Base-by-base conservation (phyloP, 2,113 vertebrate species). In the Prunella fulvescens region DNA sequence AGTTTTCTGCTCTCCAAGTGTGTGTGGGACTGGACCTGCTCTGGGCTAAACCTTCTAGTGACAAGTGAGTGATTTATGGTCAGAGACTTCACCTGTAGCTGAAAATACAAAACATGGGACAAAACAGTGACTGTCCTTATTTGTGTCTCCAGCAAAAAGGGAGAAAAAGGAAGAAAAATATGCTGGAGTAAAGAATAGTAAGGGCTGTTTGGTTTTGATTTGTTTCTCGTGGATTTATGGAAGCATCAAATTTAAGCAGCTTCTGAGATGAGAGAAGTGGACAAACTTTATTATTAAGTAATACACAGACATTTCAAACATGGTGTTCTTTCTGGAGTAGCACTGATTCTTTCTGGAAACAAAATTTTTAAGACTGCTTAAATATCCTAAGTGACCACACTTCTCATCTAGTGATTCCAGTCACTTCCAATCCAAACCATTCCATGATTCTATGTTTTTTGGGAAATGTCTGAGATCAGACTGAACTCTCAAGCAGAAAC, bases 11-110 rank as follows among this genome's bases (percentile, higher is more conserved):
- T 39, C 23, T 81, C 18, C 18, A 42, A 24, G 13, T 14, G 14
- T 26, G 7, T 17, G 10, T 25, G 37, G 2, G 3, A n/a, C 12
- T 62, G 23, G 31, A 81, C 10, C 18, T 42, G 18, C 25, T 83
- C 42, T 81, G 47, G 42, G 18, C 24, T 88, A 39, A 71, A 3
- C 4, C 5, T 74, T 47, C 20, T 39, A 70, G 11, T 13, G 37
- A 40, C 0, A 4, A 83, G 4, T 19, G 11, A 5, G 0, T 14
- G 9, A 9, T 1, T 73, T 83, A 48, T 5, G 7, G 14, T 66
- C 54, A 71, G 50, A 90, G 35, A 23, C 5, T 4, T 81, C 51
- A 56, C 57, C 58, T 60, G 25, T 8, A 62, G 12, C 11, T 60
- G 20, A 45, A 71, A 92, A 56, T 20, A 44, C 3, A 80, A 16